Evolutionary conservation across 1,140 invertebrate species (phyloP), one percentile per base, ranked within the genome.

Genomic region (Cyclina sinensis): DNA sequence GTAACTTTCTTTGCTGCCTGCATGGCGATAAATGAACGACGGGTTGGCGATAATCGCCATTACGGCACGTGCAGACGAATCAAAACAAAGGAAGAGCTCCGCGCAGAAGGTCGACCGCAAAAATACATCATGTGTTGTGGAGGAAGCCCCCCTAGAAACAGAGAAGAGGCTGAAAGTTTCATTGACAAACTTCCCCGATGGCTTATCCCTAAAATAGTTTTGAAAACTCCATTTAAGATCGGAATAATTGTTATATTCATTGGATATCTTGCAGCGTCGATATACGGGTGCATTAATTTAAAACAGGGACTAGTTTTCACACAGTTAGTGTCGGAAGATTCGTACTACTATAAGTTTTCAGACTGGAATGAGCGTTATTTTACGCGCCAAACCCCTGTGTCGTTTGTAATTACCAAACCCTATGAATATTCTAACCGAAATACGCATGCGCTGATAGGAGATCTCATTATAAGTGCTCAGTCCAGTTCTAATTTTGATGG

Each of bases 231-330:
- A 68, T 98, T 98, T 1, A 96, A 95, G 90, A 85, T 91, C 0
- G 65, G 98, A 9, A 97, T 99, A 16, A 97, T 99, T 3, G 32
- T 98, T 0, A 95, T 97, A n/a, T 99, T 99, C 95, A 96, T 97
- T 18, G 95, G 97, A 0, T 99, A 99, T 93, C 93, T 99, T 0
- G 96, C 96, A 0, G 98, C 98, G 0, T 98, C 98, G 0, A 97
- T 98, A 59, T 99, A 98, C 94, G 98, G 98, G 0, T 97, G 98
- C 0, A 32, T 98, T 97, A 0, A 97, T 89, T 97, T 99, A 37
- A 91, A 95, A 94, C 98, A 99, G 96, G 98, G 98, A 0, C 96
- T 99, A 9, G 98, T 99, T 92, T 96, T 96, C n/a, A 93, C 95
- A 32, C 94, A 95, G 74, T 76, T 96, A 14, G 91, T 96, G 9